Base-by-base conservation (phyloP, 1,140 invertebrate species). In the Aplysia californica region DNA sequence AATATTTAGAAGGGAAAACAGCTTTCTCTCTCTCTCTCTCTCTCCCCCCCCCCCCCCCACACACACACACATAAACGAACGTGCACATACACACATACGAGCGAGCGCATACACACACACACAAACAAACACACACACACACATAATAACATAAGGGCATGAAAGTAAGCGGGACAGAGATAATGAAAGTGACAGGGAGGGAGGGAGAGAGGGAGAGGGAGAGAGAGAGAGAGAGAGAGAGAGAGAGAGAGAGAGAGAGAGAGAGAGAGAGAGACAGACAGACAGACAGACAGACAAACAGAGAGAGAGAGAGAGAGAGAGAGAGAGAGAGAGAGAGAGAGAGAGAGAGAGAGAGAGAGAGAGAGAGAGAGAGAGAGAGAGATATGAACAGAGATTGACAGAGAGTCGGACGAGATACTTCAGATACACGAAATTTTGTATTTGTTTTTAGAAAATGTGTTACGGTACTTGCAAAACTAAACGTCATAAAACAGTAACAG, bases 221-320 rank as follows among this genome's bases (percentile, higher is more conserved):
- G 72, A n/a, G 69, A 18, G 55, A 38, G 55, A 58, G 20, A 69
- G 66, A 69, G 15, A 39, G 31, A 39, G 21, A 56, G 72, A 66
- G 18, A 38, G 59, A 68, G 2, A 67, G 39, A 50, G 36, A 56
- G 61, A 68, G 39, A 67, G 65, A 39, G 36, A 39, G 39, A 36
- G 36, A 39, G 56, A 35, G 23, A 39, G 41, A 44, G n/a, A 44
- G 10, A 56, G 23, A 5, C 3, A 56, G 6, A 35, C n/a, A 29
- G 6, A 55, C 5, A 71, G 18, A 35, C 10, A 15, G 26, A 29
- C 6, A 35, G 26, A 61, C 1, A 36, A 1, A 35, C 50, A 36
- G 1, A 58, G 50, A n/a, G 3, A 75, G 18, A 75, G 21, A 66
- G 58, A 69, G 26, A 69, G 65, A 58, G 64, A 69, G 33, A 77